Percentiles rank a stretch among this genome's conserved stretches.
These are phyloP conservation scores for Leptinotarsa defecta DNA, from an alignment of 1,140 invertebrate genomes.

Conservation along the genomic window DNA sequence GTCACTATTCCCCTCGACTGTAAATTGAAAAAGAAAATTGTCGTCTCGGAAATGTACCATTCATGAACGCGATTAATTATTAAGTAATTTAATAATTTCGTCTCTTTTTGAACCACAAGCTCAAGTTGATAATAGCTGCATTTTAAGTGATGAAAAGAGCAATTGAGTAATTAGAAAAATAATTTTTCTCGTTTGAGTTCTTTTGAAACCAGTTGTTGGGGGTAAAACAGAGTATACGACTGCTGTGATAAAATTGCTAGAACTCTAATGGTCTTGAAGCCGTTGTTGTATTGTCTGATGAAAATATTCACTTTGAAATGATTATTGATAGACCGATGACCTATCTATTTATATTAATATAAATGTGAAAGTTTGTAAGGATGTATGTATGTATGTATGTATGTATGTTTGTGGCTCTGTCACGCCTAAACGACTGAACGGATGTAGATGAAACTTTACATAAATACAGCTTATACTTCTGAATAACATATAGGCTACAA, in stretches of 20 bases:
- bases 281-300: too few relatives aligned
- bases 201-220: background rate
- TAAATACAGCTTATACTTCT: too few relatives aligned
- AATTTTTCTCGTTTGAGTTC: background rate
- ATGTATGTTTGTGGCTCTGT: too few relatives aligned
- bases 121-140: slow-evolving; percentile 17
- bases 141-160: background rate
- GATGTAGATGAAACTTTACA: too few relatives aligned
- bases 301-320: too few relatives aligned
- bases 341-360: too few relatives aligned
- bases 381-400: too few relatives aligned
- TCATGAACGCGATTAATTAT: background rate
- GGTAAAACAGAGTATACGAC: background rate
- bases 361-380: too few relatives aligned
- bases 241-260: background rate
- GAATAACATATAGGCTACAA: too few relatives aligned
- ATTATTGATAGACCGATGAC: too few relatives aligned
- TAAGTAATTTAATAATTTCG: slow-evolving; percentile 6
- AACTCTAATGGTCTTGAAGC: too few relatives aligned
- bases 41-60: slow-evolving; percentile 1
- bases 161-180: slow-evolving; percentile 17
- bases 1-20: background rate
- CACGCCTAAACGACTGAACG: too few relatives aligned
- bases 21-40: slow-evolving; percentile 18
- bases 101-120: background rate